These are phyloP conservation scores for Cylindroiulus punctatus DNA, from an alignment of 2,888 invertebrate genomes.

Conservation along the genomic window DNA sequence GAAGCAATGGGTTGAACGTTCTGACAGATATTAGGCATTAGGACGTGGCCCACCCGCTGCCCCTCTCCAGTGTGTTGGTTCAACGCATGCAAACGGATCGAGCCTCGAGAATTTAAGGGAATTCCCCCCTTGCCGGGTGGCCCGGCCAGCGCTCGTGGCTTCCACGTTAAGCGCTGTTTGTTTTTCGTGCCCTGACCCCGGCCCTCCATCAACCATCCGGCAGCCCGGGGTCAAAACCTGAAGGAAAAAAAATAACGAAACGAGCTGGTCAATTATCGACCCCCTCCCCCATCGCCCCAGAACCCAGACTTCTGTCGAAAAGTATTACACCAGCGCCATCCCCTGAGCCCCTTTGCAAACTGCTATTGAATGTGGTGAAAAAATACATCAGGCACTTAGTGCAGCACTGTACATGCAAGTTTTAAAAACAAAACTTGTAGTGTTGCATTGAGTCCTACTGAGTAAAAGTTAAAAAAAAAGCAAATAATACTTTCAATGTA, in stretches of 20 bases:
- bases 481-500: too few species aligned
- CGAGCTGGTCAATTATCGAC: background rate
- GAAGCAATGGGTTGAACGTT: slow-evolving; percentile 43
- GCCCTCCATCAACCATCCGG: slow-evolving; percentile 52
- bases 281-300: background rate
- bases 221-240: background rate
- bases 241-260: slow-evolving; percentile 4
- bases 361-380: background rate
- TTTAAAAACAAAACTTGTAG: too few species aligned
- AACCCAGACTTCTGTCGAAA: slow-evolving; percentile 15
- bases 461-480: too few species aligned
- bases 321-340: background rate
- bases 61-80: background rate
- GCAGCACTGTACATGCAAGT: too few species aligned
- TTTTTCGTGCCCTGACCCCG: slow-evolving; percentile 53
- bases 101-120: slow-evolving; percentile 12
- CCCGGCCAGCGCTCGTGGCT: slow-evolving; percentile 46
- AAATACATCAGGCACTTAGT: too few species aligned
- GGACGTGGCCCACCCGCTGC: background rate
- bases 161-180: slow-evolving; percentile 52
- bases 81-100: background rate
- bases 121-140: slow-evolving; percentile 27
- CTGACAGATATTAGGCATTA: slow-evolving; percentile 52
- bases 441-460: too few species aligned
- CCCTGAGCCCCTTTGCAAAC: background rate